Base-by-base conservation (phyloP, 2,113 vertebrate genomes). In the Capricornis sumatraensis region DNA sequence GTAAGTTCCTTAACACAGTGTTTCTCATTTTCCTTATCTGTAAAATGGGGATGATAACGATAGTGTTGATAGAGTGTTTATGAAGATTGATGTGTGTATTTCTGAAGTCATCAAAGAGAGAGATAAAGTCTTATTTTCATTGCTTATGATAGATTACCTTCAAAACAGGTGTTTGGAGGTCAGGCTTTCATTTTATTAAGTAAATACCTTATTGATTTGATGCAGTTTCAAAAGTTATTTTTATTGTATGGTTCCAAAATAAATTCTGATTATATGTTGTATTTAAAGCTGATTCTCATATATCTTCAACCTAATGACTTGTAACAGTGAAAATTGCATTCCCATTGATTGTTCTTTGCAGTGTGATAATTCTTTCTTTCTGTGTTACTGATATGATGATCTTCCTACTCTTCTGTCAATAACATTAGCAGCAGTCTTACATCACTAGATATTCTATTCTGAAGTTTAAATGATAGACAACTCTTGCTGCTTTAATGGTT, bases 181-280 rank as follows among this genome's bases (percentile, higher is more conserved):
- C 91, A 96, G 92, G 71, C 33, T 98, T 98, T 94, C 97, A 76
- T 87, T 98, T 91, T 28, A 30, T 97, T 98, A 97, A 98, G 95
- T 97, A 92, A 96, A 96, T 97, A 93, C 3, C 3, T 83, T 62
- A 58, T 96, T 96, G 91, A 82, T 94, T 96, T 96, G 85, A 47
- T 60, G 19, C 1, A 74, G 36, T 43, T 95, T 93, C 89, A 28
- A 74, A 94, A 97, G 91, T 94, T 95, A 97, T 92, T 96, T 92
- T 95, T 95, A 92, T 97, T 89, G 53, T 93, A 60, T 89, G 36
- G 74, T 79, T 97, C 98, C 95, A 64, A 71, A 96, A 47, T 88
- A 97, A 50, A 76, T 78, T 96, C 85, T 60, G 94, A 88, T 93
- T 88, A 89, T 87, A 79, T 79, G 62, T 96, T 96, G 55, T 79